phyloP scores from a whole-genome alignment of 2,888 invertebrate species.

The Dioctria linearis region DNA sequence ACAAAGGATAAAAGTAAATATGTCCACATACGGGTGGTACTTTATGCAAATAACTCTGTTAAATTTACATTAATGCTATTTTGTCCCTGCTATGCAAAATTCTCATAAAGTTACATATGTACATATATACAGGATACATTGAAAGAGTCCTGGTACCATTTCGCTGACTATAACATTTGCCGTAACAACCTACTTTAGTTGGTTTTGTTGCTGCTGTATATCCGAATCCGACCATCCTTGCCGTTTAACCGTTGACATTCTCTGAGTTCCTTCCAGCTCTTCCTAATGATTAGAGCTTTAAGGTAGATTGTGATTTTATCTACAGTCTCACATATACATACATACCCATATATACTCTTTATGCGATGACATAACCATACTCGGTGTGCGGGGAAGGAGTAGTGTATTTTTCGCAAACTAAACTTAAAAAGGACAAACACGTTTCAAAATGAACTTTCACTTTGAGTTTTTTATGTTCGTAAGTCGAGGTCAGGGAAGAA shows the following conservation, averaged over 20 bases:
- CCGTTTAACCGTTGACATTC: slow-evolving; percentile 18
- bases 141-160: background rate
- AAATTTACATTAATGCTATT: slow-evolving; percentile 46
- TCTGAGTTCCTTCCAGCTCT: slow-evolving; percentile 16
- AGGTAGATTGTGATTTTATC: slow-evolving; percentile 50
- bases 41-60: slow-evolving; percentile 50
- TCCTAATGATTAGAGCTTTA: slow-evolving; percentile 39
- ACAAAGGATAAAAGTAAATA: slow-evolving; percentile 32
- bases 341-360: background rate
- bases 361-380: slow-evolving; percentile 37
- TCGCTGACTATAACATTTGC: slow-evolving; percentile 34
- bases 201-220: background rate
- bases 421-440: slow-evolving; percentile 13
- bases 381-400: background rate
- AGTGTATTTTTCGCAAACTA: background rate
- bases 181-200: slow-evolving; percentile 17
- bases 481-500: slow-evolving; percentile 9
- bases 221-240: slow-evolving; percentile 19
- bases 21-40: slow-evolving; percentile 23
- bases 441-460: background rate
- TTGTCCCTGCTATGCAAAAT: slow-evolving; percentile 47
- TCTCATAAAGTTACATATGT: slow-evolving; percentile 6
- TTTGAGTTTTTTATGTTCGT: slow-evolving; percentile 1
- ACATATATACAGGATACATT: background rate
- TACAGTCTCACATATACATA: slow-evolving; percentile 20